Evolutionary conservation across 2,113 vertebrate species (phyloP).

Genomic region (Triplophysa siluroides): DNA sequence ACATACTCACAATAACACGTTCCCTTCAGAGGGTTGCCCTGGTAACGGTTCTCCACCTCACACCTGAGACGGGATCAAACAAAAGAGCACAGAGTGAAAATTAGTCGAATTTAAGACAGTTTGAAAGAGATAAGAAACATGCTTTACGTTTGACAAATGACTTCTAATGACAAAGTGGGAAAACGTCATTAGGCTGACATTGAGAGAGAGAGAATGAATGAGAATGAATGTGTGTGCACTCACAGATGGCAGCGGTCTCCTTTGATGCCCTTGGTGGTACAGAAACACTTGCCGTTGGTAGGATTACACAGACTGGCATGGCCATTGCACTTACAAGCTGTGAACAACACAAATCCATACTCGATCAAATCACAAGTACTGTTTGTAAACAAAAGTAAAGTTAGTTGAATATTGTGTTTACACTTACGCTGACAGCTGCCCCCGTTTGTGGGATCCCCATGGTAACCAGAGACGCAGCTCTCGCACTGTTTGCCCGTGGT

Average conservation of each 20-base stretch:
- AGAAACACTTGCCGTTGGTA: constrained; percentile 95
- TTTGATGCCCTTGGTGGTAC: constrained; percentile 98
- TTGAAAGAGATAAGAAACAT: neutral
- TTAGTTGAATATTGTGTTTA: constrained; percentile 13
- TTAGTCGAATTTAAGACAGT: neutral
- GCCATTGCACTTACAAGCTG: constrained; percentile 97
- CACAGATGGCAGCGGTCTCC: constrained; percentile 96
- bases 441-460: constrained; percentile 95
- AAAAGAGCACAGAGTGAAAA: neutral
- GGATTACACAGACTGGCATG: constrained; percentile 93
- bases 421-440: constrained; percentile 95
- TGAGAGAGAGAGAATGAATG: neutral
- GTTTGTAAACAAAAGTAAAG: neutral
- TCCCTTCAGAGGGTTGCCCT: constrained; percentile 98
- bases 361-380: neutral
- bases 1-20: constrained; percentile 96
- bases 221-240: constrained; percentile 66
- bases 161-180: constrained; percentile 14
- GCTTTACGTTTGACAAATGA: neutral
- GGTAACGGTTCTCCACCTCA: constrained; percentile 97
- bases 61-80: constrained; percentile 77
- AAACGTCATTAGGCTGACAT: neutral
- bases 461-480: constrained; percentile 92
- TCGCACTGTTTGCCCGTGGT: constrained; percentile 93
- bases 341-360: constrained; percentile 31